phyloP scores from a whole-genome alignment of 2,888 invertebrate species.

The Lasius platythorax region DNA sequence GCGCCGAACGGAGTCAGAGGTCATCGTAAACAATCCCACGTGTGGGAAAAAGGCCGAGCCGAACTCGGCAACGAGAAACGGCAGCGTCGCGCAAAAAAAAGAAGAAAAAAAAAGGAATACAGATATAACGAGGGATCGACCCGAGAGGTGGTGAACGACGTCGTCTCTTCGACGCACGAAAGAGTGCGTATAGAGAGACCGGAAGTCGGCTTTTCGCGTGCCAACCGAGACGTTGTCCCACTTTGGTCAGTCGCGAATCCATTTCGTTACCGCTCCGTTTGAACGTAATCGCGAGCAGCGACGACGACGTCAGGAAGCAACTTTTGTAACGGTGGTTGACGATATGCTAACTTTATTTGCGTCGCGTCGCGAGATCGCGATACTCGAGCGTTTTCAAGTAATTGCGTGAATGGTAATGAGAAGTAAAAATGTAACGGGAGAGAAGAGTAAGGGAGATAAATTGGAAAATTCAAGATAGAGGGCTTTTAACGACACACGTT shows the following conservation, averaged over 20 bases:
- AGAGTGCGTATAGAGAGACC: background rate
- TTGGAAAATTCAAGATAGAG: background rate
- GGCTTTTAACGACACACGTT: background rate
- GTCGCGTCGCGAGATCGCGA: slow-evolving; percentile 10
- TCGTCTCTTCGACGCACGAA: slow-evolving; percentile 25
- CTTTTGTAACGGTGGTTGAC: slow-evolving; percentile 47
- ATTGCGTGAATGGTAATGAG: background rate
- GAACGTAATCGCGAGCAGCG: slow-evolving; percentile 38
- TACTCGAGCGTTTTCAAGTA: background rate
- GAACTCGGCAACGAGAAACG: slow-evolving; percentile 70
- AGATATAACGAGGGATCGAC: slow-evolving; percentile 46
- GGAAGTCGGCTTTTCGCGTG: slow-evolving; percentile 44
- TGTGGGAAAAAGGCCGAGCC: slow-evolving; percentile 84
- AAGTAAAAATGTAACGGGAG: background rate
- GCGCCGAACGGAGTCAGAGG: slow-evolving; percentile 82
- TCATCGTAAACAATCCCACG: slow-evolving; percentile 84
- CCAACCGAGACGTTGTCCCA: slow-evolving; percentile 30
- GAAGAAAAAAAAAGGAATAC: slow-evolving; percentile 20
- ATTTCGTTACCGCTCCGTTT: slow-evolving; percentile 25
- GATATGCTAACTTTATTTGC: slow-evolving; percentile 40
- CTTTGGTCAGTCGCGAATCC: slow-evolving; percentile 32
- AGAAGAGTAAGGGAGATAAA: background rate
- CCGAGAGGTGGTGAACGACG: slow-evolving; percentile 21
- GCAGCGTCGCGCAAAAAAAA: slow-evolving; percentile 44
- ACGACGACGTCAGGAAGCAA: slow-evolving; percentile 36